phyloP scores from a whole-genome alignment of 2,113 vertebrate genomes.

The Patagioenas fasciata region DNA sequence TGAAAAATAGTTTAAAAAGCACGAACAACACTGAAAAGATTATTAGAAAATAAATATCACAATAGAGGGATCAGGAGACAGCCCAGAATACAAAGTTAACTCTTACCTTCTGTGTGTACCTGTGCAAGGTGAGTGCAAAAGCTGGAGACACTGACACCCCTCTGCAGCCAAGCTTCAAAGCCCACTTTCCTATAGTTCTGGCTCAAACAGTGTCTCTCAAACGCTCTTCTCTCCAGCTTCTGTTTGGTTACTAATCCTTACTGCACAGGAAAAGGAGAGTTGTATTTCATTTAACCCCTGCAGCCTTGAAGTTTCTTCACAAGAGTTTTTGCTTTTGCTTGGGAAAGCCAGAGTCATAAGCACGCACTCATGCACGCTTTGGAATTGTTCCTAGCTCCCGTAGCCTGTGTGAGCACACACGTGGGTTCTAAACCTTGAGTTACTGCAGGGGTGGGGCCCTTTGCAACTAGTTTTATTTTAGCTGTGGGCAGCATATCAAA shows the following conservation, averaged over 20 bases:
- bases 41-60: neutral
- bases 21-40: neutral
- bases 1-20: neutral
- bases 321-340: conserved; percentile 5
- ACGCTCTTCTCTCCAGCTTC: conserved; percentile 17
- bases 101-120: conserved; percentile 41
- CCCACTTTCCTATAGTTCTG: neutral
- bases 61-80: neutral
- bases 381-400: conserved; percentile 3
- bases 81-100: neutral
- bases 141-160: neutral
- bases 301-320: neutral
- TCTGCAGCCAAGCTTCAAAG: neutral
- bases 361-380: neutral
- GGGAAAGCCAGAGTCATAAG: neutral
- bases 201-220: conserved; percentile 31
- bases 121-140: neutral
- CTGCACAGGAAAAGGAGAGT: conserved; percentile 69
- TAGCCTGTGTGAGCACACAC: neutral
- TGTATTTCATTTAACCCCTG: conserved; percentile 73
- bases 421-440: neutral
- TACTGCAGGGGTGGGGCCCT: conserved; percentile 53
- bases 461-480: conserved; percentile 34
- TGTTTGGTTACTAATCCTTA: conserved; percentile 66
- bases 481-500: conserved; percentile 21